These are phyloP conservation scores for Cochlearius cochlearius DNA, from an alignment of 2,113 vertebrate species.

Conservation along the genomic window DNA sequence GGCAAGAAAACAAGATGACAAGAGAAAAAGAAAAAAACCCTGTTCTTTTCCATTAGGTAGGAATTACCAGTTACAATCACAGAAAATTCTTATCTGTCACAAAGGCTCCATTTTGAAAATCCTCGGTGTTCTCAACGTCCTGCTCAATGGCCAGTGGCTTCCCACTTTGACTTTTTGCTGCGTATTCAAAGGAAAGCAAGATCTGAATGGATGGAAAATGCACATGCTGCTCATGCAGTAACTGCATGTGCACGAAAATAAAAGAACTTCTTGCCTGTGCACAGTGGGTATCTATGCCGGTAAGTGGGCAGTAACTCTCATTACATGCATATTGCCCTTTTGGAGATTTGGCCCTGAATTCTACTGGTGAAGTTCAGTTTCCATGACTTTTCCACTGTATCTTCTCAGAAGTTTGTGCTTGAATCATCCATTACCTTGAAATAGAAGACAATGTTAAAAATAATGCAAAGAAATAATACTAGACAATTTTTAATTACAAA, in stretches of 20 bases:
- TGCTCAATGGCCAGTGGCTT: background rate
- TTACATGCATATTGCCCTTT: background rate
- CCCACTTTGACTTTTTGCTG: background rate
- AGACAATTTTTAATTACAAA: conserved; percentile 22
- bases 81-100: background rate
- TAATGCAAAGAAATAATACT: background rate
- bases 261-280: background rate
- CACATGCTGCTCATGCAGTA: background rate
- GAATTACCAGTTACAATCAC: background rate
- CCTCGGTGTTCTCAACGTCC: background rate
- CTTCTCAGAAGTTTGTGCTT: background rate
- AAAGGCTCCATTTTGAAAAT: conserved; percentile 12
- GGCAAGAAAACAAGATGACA: background rate
- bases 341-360: conserved; percentile 6
- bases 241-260: background rate
- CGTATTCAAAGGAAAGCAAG: background rate
- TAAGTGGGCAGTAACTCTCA: background rate
- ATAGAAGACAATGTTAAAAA: conserved; percentile 1
- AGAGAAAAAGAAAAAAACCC: background rate
- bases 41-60: background rate
- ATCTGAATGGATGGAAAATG: background rate
- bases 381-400: background rate
- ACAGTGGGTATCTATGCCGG: background rate
- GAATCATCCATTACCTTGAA: conserved; percentile 27
- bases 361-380: background rate